Conservation (phyloP, 2,797 vertebrate genomes). For the Philypnodon macrostomus region DNA sequence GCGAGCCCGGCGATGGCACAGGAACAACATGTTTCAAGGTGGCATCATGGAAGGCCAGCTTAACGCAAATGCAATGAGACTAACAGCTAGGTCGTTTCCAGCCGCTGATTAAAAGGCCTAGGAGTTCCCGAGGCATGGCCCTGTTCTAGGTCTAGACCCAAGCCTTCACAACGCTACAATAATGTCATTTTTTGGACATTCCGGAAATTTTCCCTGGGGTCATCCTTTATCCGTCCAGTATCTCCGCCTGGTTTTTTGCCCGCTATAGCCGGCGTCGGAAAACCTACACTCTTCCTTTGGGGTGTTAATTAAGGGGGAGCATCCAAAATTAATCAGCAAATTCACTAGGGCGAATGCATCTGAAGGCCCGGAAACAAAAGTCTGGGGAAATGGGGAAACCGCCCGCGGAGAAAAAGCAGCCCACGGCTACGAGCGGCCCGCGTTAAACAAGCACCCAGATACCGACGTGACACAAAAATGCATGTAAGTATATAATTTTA, state of each 20-base stretch:
- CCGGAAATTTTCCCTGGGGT: slow-evolving; percentile 88
- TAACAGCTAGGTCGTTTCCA: slow-evolving; percentile 89
- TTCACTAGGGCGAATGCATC: slow-evolving; percentile 99
- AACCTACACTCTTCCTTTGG: slow-evolving; percentile 93
- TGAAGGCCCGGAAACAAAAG: slow-evolving; percentile 90
- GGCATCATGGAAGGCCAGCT: slow-evolving; percentile 83
- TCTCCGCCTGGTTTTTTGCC: slow-evolving; percentile 56
- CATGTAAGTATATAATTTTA: slow-evolving; percentile 93
- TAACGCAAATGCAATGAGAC: slow-evolving; percentile 94
- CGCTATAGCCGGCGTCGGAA: slow-evolving; percentile 82
- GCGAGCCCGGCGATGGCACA: slow-evolving; percentile 75
- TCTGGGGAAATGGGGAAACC: slow-evolving; percentile 46
- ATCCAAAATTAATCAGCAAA: slow-evolving; percentile 99
- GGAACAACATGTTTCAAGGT: slow-evolving; percentile 85
- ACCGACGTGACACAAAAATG: slow-evolving; percentile 98
- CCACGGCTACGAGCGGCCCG: slow-evolving; percentile 90
- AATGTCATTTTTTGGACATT: slow-evolving; percentile 91
- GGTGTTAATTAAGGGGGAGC: slow-evolving; percentile 99
- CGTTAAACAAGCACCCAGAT: slow-evolving; percentile 90
- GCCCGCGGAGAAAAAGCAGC: slow-evolving; percentile 84
- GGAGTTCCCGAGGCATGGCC: slow-evolving; percentile 90
- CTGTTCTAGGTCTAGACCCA: slow-evolving; percentile 78
- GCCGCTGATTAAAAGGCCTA: slow-evolving; percentile 89
- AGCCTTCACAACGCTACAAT: slow-evolving; percentile 84
- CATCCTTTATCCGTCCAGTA: slow-evolving; percentile 90